phyloP scores from a whole-genome alignment of 2,888 invertebrate genomes.

The Torymus tubicola region DNA sequence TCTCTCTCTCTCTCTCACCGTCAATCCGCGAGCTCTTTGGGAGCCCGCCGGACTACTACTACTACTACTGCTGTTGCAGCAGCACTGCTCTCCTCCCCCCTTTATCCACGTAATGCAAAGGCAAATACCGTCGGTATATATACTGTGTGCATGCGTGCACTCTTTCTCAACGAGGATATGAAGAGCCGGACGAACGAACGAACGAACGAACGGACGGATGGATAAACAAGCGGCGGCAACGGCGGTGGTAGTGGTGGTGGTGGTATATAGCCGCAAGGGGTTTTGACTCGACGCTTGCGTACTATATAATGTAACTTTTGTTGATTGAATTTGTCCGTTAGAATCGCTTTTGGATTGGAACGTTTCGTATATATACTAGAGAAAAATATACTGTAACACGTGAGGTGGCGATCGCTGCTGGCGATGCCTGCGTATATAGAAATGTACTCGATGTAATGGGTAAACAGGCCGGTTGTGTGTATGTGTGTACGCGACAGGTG shows the following conservation, averaged over 20 bases:
- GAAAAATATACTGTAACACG: no score
- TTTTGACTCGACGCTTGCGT: constrained; percentile 3
- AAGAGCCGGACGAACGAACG: background rate
- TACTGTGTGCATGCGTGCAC: background rate
- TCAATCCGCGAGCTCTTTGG: constrained; percentile 47
- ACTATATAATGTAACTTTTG: constrained; percentile 37
- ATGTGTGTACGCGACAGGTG: no score
- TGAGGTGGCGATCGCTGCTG: no score
- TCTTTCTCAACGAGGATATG: background rate
- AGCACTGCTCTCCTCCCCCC: constrained; percentile 2
- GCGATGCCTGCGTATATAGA: no score
- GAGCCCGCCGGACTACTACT: constrained; percentile 13
- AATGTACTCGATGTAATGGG: no score
- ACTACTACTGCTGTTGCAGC: background rate
- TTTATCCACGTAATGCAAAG: constrained; percentile 54
- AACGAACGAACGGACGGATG: constrained; percentile 4
- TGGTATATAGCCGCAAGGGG: no score
- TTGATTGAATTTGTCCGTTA: constrained; percentile 34
- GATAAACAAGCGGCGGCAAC: constrained; percentile 30
- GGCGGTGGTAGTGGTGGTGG: background rate
- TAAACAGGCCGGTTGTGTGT: no score
- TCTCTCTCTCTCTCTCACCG: constrained; percentile 14
- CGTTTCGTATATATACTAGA: no score
- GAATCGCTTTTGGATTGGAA: background rate
- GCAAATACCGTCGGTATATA: constrained; percentile 40